A percentile compares a stretch with the other conserved stretches of the same genome.
These are phyloP conservation scores for Ardeotis arabs DNA, from an alignment of 2,113 vertebrate genomes.

Conservation along the genomic window DNA sequence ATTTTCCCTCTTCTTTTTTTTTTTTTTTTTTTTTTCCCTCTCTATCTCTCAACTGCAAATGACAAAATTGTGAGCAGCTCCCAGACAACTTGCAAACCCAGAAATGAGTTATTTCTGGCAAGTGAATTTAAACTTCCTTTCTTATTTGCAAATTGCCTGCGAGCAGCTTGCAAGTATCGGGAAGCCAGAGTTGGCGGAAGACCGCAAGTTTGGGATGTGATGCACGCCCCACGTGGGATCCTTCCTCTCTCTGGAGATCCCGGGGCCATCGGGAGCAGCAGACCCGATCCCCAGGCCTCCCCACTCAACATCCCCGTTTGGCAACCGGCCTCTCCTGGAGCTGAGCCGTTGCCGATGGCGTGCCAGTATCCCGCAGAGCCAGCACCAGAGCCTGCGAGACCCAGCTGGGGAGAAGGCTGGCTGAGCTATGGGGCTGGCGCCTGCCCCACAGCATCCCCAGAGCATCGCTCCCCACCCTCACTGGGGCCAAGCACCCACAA, in stretches of 20 bases:
- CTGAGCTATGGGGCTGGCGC: neutral
- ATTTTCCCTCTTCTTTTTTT: neutral
- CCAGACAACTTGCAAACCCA: conserved; percentile 58
- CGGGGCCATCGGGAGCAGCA: neutral
- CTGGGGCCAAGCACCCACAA: neutral
- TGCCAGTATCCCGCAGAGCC: neutral
- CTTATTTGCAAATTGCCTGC: conserved; percentile 35
- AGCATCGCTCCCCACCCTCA: rapidly evolving
- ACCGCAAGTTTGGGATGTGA: neutral
- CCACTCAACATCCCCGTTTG: neutral
- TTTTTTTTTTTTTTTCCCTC: neutral
- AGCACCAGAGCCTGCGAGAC: rapidly evolving
- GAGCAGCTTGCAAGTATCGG: neutral
- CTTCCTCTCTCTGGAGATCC: neutral
- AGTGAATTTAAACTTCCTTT: conserved; percentile 20
- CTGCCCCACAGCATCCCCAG: neutral
- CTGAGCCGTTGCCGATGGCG: rapidly evolving
- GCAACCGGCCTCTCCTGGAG: neutral
- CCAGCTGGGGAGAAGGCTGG: neutral
- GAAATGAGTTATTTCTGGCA: conserved; percentile 35
- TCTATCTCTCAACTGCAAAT: neutral
- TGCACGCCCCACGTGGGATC: neutral
- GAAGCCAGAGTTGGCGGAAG: neutral
- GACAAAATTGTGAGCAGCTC: conserved; percentile 50
- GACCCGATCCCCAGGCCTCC: neutral